phyloP scores from a whole-genome alignment of 1,140 invertebrate species.

The Drosophila prosaltans region DNA sequence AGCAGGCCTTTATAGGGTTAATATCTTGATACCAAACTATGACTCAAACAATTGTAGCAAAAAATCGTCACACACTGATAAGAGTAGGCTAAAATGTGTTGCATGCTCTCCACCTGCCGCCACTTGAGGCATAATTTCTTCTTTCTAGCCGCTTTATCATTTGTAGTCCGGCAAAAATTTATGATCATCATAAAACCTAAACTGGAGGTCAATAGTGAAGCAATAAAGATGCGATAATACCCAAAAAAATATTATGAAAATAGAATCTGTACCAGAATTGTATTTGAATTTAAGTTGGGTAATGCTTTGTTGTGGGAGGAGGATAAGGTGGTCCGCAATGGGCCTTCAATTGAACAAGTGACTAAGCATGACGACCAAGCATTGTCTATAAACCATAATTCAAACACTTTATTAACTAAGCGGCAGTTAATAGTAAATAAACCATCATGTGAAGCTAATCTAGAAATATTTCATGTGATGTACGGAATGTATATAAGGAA shows the following conservation, averaged over 20 bases:
- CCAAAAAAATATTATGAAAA: conserved; percentile 1
- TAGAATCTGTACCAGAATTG: neutral
- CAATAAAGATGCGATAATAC: neutral
- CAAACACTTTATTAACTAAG: neutral
- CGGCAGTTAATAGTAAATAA: neutral
- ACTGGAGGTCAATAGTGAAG: neutral
- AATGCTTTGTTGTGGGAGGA: neutral
- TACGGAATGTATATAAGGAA: neutral
- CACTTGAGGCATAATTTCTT: neutral
- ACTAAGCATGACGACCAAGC: conserved; percentile 11
- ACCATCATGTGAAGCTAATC: conserved; percentile 2
- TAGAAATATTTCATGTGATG: neutral
- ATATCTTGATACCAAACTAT: neutral
- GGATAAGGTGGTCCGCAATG: neutral
- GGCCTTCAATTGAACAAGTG: neutral
- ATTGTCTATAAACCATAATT: neutral
- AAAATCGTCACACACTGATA: neutral
- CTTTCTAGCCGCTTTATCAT: neutral
- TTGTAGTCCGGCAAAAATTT: neutral
- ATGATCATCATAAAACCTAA: neutral
- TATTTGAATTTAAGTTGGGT: neutral
- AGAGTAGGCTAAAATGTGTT: neutral
- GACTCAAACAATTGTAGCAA: neutral
- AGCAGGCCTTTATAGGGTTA: neutral
- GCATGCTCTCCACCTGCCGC: neutral